Conservation (phyloP, 2,113 vertebrate species). For the Mobula hypostoma region DNA sequence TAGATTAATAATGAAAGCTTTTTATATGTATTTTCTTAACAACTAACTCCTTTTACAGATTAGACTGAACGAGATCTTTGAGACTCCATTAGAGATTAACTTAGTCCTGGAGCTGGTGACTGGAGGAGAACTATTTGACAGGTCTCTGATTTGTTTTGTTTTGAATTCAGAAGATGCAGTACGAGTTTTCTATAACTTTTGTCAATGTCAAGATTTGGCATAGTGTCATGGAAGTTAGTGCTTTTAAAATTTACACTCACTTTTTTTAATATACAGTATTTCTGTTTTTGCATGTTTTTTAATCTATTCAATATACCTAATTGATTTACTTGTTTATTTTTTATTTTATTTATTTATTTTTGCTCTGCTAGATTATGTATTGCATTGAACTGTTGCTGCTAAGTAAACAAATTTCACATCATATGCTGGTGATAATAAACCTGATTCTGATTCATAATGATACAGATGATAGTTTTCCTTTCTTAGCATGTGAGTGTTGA, state of each 20-base stretch:
- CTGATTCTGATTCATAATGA: too few species aligned
- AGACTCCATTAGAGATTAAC: slow-evolving; percentile 77
- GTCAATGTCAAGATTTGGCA: not conserved
- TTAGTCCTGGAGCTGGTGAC: slow-evolving; percentile 78
- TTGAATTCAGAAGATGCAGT: not conserved
- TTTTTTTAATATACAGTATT: too few species aligned
- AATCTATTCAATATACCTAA: too few species aligned
- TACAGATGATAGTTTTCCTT: too few species aligned
- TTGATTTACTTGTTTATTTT: too few species aligned
- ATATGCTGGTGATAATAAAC: too few species aligned
- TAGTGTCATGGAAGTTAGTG: not conserved
- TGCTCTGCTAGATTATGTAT: too few species aligned
- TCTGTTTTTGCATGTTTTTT: too few species aligned
- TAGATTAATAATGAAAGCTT: not conserved
- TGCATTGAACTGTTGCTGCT: too few species aligned
- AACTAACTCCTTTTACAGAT: slow-evolving; percentile 56
- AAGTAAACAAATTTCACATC: too few species aligned
- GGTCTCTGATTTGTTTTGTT: slow-evolving; percentile 53
- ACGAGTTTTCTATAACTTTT: not conserved
- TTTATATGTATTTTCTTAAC: not conserved
- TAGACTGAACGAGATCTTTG: slow-evolving; percentile 85
- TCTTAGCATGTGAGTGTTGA: too few species aligned
- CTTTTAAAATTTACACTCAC: not conserved
- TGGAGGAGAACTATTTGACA: slow-evolving; percentile 80
- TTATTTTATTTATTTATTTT: too few species aligned